Evolutionary conservation across 2,113 vertebrate genomes (phyloP), one percentile per base, ranked within the genome.

Genomic region (Aleadryas rufinucha): DNA sequence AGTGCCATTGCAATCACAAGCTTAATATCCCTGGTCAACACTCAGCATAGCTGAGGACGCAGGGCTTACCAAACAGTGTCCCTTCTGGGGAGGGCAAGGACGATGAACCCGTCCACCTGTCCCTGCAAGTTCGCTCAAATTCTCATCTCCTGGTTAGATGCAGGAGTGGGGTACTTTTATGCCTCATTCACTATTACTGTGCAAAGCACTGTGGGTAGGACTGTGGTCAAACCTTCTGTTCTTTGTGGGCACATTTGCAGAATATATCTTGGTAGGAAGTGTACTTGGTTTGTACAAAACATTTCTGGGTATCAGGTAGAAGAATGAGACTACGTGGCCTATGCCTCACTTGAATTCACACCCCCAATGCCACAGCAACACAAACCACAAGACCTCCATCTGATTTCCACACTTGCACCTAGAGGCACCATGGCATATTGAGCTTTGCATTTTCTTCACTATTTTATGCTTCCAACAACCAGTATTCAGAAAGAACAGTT

Each of bases 291-390:
- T 47, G 21, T 31, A 69, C 18, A 61, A 42, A 42, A 54, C 49
- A 23, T 31, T 77, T 63, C 18, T 76, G 35, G 41, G 41, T 84
- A 69, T 37, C 63, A 19, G 71, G 31, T 13, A 49, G 26, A 42
- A 54, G n/a, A 47, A 54, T 0, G 1, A 75, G 53, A 66, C 33
- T 37, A 45, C 0, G 2, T 41, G 45, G 78, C 17, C 53, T 30
- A 22, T 0, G 0, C 39, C 61, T 82, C 53, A 41, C n/a, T 31
- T 41, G 41, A 16, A 30, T 12, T 33, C 3, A 12, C 26, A 7
- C 24, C 47, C 39, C 17, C 26, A 31, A 2, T 35, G 14, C 41
- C 47, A 31, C 12, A 4, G 63, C 63, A 90, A 61, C 61, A 53
- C 61, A 76, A 61, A 47, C 54, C 70, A 76, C 70, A 69, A 42